Conservation (phyloP, 2,888 invertebrate species). For the Ormyrus labotus region DNA sequence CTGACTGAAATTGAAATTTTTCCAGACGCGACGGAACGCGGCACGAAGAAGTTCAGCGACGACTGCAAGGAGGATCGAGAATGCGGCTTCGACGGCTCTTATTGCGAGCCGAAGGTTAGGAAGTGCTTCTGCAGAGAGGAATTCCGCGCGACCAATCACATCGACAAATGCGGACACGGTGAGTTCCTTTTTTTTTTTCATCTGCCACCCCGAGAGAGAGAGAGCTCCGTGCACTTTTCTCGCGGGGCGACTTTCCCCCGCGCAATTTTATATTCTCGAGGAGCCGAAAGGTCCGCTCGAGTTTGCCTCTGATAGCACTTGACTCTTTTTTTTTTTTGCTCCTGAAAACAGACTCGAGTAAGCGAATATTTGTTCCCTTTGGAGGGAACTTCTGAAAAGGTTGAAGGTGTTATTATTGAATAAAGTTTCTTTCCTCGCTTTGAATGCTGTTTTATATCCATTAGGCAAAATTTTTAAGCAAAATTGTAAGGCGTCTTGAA, state of each 20-base stretch:
- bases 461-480: no score
- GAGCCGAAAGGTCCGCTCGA: constrained; percentile 4
- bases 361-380: no score
- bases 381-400: no score
- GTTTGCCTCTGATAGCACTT: neutral
- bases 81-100: constrained; percentile 86
- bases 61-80: constrained; percentile 83
- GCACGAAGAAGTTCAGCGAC: constrained; percentile 85
- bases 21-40: constrained; percentile 78
- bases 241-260: neutral
- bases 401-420: no score
- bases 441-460: no score
- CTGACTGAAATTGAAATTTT: constrained; percentile 45
- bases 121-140: constrained; percentile 86
- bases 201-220: no score
- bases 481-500: no score
- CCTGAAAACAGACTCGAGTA: no score
- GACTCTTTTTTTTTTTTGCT: no score
- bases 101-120: constrained; percentile 83
- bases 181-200: constrained; percentile 70
- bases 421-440: no score
- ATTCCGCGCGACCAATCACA: constrained; percentile 86
- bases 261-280: neutral
- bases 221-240: neutral
- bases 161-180: constrained; percentile 92